Conservation (phyloP, 1,140 invertebrate genomes). For the Galleria mellonella region DNA sequence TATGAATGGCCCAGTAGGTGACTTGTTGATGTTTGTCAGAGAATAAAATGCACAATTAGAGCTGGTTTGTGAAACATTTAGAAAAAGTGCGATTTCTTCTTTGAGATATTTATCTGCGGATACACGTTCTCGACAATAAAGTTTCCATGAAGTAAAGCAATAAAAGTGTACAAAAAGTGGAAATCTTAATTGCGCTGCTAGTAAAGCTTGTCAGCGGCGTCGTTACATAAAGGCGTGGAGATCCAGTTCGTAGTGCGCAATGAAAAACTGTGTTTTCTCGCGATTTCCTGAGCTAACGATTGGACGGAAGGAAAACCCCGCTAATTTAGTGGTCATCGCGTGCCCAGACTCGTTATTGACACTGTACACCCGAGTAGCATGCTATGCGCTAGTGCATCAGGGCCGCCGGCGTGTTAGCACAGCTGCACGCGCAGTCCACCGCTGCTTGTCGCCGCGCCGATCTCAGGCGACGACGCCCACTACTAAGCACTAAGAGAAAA, state of each 20-base stretch:
- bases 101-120: constrained; percentile 61
- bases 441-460: neutral
- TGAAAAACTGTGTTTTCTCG: constrained; percentile 69
- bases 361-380: constrained; percentile 1
- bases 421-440: constrained; percentile 19
- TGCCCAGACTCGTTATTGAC: constrained; percentile 47
- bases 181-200: constrained; percentile 67
- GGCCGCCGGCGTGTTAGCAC: constrained; percentile 13
- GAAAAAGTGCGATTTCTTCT: constrained; percentile 70
- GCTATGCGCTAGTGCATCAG: neutral
- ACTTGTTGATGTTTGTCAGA: constrained; percentile 30
- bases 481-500: constrained; percentile 16
- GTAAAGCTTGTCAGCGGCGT: constrained; percentile 53
- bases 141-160: constrained; percentile 70
- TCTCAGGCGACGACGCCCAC: constrained; percentile 12
- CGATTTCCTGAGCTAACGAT: constrained; percentile 53
- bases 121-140: constrained; percentile 67
- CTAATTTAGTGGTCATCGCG: constrained; percentile 54
- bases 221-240: constrained; percentile 64
- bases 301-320: constrained; percentile 65
- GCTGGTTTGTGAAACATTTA: constrained; percentile 56
- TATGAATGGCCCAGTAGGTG: constrained; percentile 40
- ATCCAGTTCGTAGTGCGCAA: constrained; percentile 56
- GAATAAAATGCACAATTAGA: constrained; percentile 46
- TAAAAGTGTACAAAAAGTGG: constrained; percentile 69